Evolutionary conservation across 2,797 vertebrate genomes (phyloP).

Genomic region (Anguilla anguilla): DNA sequence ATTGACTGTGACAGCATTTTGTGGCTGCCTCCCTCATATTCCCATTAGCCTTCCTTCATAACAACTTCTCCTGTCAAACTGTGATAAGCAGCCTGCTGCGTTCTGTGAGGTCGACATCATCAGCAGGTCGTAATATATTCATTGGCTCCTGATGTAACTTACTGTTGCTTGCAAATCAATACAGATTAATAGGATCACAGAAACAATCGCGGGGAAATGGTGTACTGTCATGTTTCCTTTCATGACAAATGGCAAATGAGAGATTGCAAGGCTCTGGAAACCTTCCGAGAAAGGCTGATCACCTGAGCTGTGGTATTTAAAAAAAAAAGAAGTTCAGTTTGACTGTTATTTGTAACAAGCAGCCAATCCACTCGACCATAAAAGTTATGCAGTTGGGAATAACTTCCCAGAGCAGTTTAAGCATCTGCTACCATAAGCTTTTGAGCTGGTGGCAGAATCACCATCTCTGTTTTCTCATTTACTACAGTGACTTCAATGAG

Average conservation of each 20-base stretch:
- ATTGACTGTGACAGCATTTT: slow-evolving; percentile 3
- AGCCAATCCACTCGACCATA: slow-evolving; percentile 31
- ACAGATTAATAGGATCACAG: neutral
- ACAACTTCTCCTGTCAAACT: neutral
- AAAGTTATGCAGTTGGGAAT: slow-evolving; percentile 47
- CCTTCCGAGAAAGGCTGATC: neutral
- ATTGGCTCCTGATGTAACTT: neutral
- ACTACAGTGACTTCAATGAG: slow-evolving; percentile 56
- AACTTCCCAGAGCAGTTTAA: slow-evolving; percentile 48
- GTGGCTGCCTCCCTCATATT: slow-evolving; percentile 22
- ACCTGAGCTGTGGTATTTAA: neutral
- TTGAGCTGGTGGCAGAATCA: slow-evolving; percentile 30
- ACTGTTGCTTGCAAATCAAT: neutral
- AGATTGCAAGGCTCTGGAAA: neutral
- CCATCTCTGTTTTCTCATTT: slow-evolving; percentile 60
- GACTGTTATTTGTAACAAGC: too few species aligned
- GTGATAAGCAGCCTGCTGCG: neutral
- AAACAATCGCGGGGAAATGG: neutral
- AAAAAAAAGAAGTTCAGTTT: too few species aligned
- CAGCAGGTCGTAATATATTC: neutral
- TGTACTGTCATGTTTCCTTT: neutral
- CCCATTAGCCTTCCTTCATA: neutral
- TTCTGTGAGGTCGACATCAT: neutral
- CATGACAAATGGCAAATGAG: neutral
- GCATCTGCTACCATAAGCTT: slow-evolving; percentile 16